A percentile compares a stretch with the other conserved stretches of the same genome.
Evolutionary conservation across 2,797 vertebrate species (phyloP).

Genomic region (Danio choprae): DNA sequence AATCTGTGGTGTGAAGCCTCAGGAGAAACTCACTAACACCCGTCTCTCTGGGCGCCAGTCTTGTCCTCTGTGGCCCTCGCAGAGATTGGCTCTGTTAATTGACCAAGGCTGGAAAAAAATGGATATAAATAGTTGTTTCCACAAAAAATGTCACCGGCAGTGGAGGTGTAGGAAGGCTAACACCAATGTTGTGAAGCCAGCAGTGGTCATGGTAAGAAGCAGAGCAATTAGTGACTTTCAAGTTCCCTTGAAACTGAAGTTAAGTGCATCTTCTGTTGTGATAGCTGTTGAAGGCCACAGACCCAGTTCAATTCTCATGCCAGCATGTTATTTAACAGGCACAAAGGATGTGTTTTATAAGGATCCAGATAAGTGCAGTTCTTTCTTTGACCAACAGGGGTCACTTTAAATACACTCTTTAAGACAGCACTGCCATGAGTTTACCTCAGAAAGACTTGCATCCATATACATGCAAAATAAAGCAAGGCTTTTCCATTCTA

Average conservation of each 20-base stretch:
- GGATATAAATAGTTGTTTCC: constrained; percentile 63
- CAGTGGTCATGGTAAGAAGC: constrained; percentile 52
- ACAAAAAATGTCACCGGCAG: constrained; percentile 44
- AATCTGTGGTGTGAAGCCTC: constrained; percentile 61
- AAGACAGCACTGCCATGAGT: not conserved
- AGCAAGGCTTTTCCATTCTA: constrained; percentile 13
- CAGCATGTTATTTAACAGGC: not conserved
- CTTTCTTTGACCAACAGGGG: constrained; percentile 43
- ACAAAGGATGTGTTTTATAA: constrained; percentile 2
- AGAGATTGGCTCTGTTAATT: constrained; percentile 47
- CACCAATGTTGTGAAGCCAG: constrained; percentile 36
- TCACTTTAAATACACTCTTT: constrained; percentile 48
- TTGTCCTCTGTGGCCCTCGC: constrained; percentile 43
- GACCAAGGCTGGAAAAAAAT: constrained; percentile 51
- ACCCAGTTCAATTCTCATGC: constrained; percentile 16
- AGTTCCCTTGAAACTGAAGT: constrained; percentile 53
- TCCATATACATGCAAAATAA: constrained; percentile 15
- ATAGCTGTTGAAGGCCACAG: constrained; percentile 31
- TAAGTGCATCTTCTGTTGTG: constrained; percentile 28
- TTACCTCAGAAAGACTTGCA: not conserved
- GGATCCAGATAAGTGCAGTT: constrained; percentile 2
- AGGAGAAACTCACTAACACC: constrained; percentile 46
- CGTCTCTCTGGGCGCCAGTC: constrained; percentile 26
- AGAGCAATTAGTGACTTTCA: constrained; percentile 62
- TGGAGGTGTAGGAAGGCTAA: constrained; percentile 50